These are phyloP conservation scores for Takifugu flavidus DNA, from an alignment of 2,113 vertebrate species.

Conservation along the genomic window DNA sequence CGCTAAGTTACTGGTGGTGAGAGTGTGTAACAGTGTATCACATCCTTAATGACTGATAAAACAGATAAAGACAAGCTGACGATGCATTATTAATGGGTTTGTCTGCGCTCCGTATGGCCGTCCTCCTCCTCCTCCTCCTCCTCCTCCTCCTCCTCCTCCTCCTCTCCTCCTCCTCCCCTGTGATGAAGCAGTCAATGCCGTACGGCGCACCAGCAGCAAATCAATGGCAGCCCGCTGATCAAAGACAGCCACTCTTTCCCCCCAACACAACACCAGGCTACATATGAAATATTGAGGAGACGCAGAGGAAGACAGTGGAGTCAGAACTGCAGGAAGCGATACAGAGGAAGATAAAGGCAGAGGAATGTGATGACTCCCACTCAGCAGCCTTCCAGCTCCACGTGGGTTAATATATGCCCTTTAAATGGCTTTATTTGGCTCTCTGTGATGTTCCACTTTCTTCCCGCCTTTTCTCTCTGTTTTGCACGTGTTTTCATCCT, in stretches of 20 bases:
- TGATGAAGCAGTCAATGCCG: constrained; percentile 49
- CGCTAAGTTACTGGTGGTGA: background rate
- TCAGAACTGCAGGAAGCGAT: constrained; percentile 45
- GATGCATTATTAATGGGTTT: constrained; percentile 55
- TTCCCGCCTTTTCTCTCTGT: background rate
- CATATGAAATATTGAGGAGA: constrained; percentile 68
- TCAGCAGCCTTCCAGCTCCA: constrained; percentile 39
- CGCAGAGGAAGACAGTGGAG: constrained; percentile 59
- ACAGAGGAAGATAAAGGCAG: constrained; percentile 25
- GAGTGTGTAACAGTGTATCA: constrained; percentile 7
- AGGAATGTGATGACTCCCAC: constrained; percentile 42
- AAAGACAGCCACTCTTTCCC: constrained; percentile 53
- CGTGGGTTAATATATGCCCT: constrained; percentile 2
- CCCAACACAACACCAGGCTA: constrained; percentile 49
- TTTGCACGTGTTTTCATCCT: constrained; percentile 12
- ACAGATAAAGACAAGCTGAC: constrained; percentile 42
- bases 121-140: constrained; percentile 27
- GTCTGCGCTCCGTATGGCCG: constrained; percentile 40
- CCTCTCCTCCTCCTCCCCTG: constrained; percentile 32
- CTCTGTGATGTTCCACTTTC: constrained; percentile 6
- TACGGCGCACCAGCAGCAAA: constrained; percentile 50
- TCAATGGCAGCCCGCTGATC: constrained; percentile 62
- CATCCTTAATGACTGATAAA: constrained; percentile 49
- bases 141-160: constrained; percentile 32
- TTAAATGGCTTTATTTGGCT: constrained; percentile 23